phyloP scores from a whole-genome alignment of 2,888 invertebrate species.

The Daptonema setosum region DNA sequence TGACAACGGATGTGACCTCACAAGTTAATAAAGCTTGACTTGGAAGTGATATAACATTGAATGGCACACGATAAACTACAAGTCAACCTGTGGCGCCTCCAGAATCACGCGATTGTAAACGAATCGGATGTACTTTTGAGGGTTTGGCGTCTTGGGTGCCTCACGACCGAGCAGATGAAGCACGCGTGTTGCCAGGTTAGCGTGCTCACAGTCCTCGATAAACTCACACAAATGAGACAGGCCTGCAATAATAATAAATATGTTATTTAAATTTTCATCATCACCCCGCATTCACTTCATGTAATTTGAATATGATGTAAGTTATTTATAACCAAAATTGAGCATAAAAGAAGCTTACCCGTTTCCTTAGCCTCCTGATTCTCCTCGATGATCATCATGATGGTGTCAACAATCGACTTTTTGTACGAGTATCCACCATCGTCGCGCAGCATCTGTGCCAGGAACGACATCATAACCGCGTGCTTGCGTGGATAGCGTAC shows the following conservation, averaged over 20 bases:
- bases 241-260: slow-evolving; percentile 29
- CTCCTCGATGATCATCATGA: slow-evolving; percentile 88
- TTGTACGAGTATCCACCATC: slow-evolving; percentile 92
- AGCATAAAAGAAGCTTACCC: too few relatives aligned
- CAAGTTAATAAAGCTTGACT: too few relatives aligned
- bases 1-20: too few relatives aligned
- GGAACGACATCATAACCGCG: slow-evolving; percentile 75
- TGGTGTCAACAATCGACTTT: slow-evolving; percentile 89
- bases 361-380: slow-evolving; percentile 92
- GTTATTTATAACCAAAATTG: too few relatives aligned
- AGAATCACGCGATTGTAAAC: slow-evolving; percentile 62
- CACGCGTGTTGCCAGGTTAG: slow-evolving; percentile 79
- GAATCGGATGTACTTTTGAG: slow-evolving; percentile 48
- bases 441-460: slow-evolving; percentile 85
- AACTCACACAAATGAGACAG: slow-evolving; percentile 93
- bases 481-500: slow-evolving; percentile 93
- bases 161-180: slow-evolving; percentile 84
- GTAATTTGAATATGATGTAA: too few relatives aligned
- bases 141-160: slow-evolving; percentile 80
- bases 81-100: slow-evolving; percentile 72
- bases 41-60: too few relatives aligned
- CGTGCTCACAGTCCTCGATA: slow-evolving; percentile 97
- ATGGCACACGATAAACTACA: too few relatives aligned
- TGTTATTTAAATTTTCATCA: background rate
- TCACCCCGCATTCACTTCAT: background rate